Evolutionary conservation across 2,113 vertebrate genomes (phyloP).

Genomic region (Oxygymnocypris stewartii): DNA sequence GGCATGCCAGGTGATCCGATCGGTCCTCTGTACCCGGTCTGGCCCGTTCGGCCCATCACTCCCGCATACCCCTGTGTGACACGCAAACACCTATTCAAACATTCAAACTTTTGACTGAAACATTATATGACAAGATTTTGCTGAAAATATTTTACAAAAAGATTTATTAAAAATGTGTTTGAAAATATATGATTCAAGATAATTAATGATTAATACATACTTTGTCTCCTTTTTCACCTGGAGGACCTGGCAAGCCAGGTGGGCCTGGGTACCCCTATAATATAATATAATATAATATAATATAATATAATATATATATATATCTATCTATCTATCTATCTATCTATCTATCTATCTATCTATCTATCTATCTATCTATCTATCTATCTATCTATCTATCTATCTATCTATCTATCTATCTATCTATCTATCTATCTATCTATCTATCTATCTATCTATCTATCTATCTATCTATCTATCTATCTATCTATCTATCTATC

Average conservation of each 20-base stretch:
- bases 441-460: too few species aligned
- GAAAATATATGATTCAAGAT: background rate
- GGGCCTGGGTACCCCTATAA: conserved; percentile 63
- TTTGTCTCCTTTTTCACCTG: conserved; percentile 76
- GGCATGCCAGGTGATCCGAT: conserved; percentile 73
- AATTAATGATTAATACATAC: conserved; percentile 50
- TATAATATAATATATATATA: conserved; percentile 10
- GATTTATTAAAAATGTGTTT: background rate
- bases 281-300: conserved; percentile 19
- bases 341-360: too few species aligned
- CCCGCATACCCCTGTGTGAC: conserved; percentile 71
- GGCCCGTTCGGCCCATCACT: conserved; percentile 71
- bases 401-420: too few species aligned
- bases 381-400: too few species aligned
- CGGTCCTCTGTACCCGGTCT: conserved; percentile 69
- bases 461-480: too few species aligned
- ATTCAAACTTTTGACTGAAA: background rate
- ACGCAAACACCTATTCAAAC: conserved; percentile 20
- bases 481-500: background rate
- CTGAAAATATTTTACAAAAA: background rate
- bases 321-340: too few species aligned
- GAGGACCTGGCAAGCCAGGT: conserved; percentile 66
- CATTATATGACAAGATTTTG: background rate
- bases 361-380: too few species aligned
- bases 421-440: too few species aligned